A percentile compares a stretch with the other conserved stretches of the same genome.
Conservation (phyloP, 2,888 invertebrate genomes). For the Hoplodrina ambigua region DNA sequence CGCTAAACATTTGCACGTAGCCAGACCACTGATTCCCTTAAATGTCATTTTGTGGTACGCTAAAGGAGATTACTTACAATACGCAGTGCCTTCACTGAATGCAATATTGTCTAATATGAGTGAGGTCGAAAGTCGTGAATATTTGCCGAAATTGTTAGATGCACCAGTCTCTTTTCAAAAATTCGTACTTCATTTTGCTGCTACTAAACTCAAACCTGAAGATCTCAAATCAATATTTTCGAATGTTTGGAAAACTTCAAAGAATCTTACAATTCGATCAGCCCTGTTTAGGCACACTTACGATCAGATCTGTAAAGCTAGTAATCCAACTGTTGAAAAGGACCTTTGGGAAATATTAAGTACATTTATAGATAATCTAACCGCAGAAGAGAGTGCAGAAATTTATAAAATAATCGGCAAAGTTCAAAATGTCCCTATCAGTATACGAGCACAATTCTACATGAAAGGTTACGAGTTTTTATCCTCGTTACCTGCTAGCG, state of each 20-base stretch:
- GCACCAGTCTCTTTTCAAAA: conserved; percentile 77
- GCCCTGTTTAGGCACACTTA: conserved; percentile 71
- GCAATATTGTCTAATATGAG: conserved; percentile 75
- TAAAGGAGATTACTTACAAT: conserved; percentile 82
- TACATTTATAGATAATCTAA: conserved; percentile 70
- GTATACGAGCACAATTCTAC: conserved; percentile 44
- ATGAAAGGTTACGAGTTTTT: conserved; percentile 72
- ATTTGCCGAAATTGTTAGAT: conserved; percentile 70
- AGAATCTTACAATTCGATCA: conserved; percentile 71
- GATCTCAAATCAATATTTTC: conserved; percentile 69
- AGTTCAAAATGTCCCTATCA: conserved; percentile 62
- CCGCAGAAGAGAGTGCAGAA: conserved; percentile 70
- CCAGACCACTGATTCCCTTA: conserved; percentile 75
- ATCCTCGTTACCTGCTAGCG: conserved; percentile 64
- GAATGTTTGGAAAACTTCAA: conserved; percentile 72
- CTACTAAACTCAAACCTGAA: conserved; percentile 66
- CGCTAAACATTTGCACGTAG: conserved; percentile 75
- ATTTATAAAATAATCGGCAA: conserved; percentile 69
- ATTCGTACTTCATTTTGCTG: conserved; percentile 72
- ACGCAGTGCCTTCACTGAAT: conserved; percentile 75
- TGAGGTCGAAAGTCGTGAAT: conserved; percentile 59
- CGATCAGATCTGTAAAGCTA: conserved; percentile 67
- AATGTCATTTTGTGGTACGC: conserved; percentile 76
- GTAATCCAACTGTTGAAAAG: conserved; percentile 57
- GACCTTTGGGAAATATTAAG: conserved; percentile 71